Evolutionary conservation across 2,797 vertebrate genomes (phyloP), one percentile per base, ranked within the genome.

Genomic region (Lithobates sylvaticus): DNA sequence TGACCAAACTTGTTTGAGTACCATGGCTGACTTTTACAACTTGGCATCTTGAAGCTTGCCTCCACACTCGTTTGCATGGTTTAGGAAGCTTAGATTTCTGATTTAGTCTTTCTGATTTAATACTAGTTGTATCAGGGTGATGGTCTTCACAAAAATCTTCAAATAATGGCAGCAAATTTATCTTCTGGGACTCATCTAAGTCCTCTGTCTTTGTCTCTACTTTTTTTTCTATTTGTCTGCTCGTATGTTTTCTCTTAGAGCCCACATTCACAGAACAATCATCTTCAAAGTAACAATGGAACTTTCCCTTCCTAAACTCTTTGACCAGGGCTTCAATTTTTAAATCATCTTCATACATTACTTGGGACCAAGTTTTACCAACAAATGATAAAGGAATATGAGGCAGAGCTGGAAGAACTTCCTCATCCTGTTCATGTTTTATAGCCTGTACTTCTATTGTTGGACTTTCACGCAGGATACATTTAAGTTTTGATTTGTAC

Each of bases 331-430:
- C 89, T 36, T 97, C 94, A 81, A 97, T 96, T 92, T 95, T 96
- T 81, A 94, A 88, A 87, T 98, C 95, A 73, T 98, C 96, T 92
- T 98, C 97, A 84, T 92, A 90, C 92, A 96, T 95, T 18, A 98
- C 95, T 86, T 98, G 96, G 73, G 95, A 92, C 96, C 94, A 96
- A 0, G 94, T 96, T 91, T 98, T 97, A 64, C 96, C 97, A 81
- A 93, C 94, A 92, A 96, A 96, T 73, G 96, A 96, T 83, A 95
- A 93, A 90, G 97, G 97, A 88, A 97, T 94, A 50, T 96, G 92
- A 84, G 94, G 93, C 50, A 96, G 95, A 68, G 90, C 91, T 9
- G 96, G 96, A 78, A 96, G 91, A 78, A 97, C 93, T 4, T 94
- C 91, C 78, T 97, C 95, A 10, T 94, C 89, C 0, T 90, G 89